Base-by-base conservation (phyloP, 2,888 invertebrate genomes). In the Lacanobia wlatinum region DNA sequence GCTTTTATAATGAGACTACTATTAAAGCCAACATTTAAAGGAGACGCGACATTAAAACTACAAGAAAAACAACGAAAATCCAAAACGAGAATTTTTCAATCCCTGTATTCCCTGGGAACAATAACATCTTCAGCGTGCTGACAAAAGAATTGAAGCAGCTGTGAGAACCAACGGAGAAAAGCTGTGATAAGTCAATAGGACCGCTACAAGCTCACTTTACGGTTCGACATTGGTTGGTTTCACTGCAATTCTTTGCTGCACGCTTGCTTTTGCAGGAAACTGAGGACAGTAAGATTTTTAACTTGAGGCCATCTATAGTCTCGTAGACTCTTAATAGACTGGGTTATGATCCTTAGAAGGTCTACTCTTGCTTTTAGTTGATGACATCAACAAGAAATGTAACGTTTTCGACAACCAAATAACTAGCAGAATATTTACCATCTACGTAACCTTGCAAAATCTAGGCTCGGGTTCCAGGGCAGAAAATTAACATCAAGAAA, bases 131-230 rank as follows among this genome's bases (percentile, higher is more conserved):
- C 28, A 48, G 40, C 8, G 16, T 14, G 38, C 46, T 61, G 38
- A 64, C 55, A 70, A 64, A 80, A 61, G 40, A 18, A 50, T 60
- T 40, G 52, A 34, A 52, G 62, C 28, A 69, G 52, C 61, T 63
- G 16, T 0, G n/a, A 73, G 52, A 75, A 58, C 61, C 10, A 10
- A 38, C 70, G 46, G 18, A 55, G 65, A 38, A 69, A 65, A 65
- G 50, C 65, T n/a, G 48, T 46, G 60, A 69, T 34, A 64, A 52
- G 43, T 63, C 38, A 63, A 80, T 55, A 63, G 40, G 59, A 76
- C 56, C 71, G 28, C 28, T 55, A 50, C 23, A 50, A 66, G 62
- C 14, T 2, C 56, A 56, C 53, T 65, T 74, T n/a, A 40, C 50
- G 40, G 62, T 59, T 73, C 58, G 56, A 28, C 18, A 62, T 58